A percentile compares a stretch with the other conserved stretches of the same genome.
phyloP scores from a whole-genome alignment of 2,797 vertebrate species.

The Picus viridis region DNA sequence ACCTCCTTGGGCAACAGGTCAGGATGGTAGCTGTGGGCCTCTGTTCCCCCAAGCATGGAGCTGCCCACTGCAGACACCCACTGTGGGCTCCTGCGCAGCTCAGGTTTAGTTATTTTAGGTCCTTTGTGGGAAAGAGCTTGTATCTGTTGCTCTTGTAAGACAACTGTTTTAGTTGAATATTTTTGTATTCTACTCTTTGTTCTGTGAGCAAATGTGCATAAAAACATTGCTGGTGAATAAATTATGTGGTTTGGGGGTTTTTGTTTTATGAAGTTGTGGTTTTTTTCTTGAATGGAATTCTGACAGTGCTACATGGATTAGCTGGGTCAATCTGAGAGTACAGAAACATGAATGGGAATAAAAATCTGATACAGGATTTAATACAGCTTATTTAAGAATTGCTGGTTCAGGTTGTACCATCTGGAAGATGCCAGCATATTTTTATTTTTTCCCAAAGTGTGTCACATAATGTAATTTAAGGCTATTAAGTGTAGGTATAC shows the following conservation, averaged over 20 bases:
- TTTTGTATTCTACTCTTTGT: neutral
- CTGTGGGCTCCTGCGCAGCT: accelerated
- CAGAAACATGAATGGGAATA: neutral
- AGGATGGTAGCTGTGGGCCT: neutral
- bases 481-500: neutral
- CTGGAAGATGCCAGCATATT: neutral
- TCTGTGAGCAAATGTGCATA: neutral
- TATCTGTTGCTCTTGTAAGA: neutral
- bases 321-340: neutral
- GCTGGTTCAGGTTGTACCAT: neutral
- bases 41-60: accelerated
- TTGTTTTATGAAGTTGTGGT: neutral
- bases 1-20: neutral
- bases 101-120: neutral
- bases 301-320: neutral
- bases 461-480: neutral
- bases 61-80: neutral
- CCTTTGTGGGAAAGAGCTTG: neutral
- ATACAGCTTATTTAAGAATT: neutral
- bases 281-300: neutral
- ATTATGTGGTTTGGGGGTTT: neutral
- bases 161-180: neutral
- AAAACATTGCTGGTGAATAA: neutral
- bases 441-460: neutral
- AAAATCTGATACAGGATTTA: neutral